phyloP scores from a whole-genome alignment of 2,797 vertebrate genomes.

The Momotus momota region DNA sequence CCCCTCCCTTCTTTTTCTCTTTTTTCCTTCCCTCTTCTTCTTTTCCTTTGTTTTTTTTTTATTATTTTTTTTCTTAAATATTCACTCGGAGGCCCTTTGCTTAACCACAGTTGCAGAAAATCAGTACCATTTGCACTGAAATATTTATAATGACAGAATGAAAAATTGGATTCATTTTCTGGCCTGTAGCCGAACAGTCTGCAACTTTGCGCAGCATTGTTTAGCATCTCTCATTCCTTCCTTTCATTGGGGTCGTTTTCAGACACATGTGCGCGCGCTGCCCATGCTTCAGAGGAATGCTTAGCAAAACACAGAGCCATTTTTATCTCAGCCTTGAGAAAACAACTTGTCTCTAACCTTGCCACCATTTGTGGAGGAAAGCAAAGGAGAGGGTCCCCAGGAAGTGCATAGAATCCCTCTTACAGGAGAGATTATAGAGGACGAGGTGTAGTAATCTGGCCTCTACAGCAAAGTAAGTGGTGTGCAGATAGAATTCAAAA shows the following conservation, averaged over 20 bases:
- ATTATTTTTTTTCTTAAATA: slow-evolving; percentile 67
- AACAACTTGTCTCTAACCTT: slow-evolving; percentile 42
- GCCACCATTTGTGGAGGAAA: not conserved
- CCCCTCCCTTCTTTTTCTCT: slow-evolving; percentile 27
- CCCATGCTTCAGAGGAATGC: slow-evolving; percentile 68
- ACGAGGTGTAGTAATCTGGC: slow-evolving; percentile 28
- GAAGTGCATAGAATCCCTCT: not conserved
- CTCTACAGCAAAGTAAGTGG: not conserved
- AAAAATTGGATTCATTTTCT: slow-evolving; percentile 89
- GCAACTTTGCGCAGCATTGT: slow-evolving; percentile 81
- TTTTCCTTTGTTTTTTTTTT: not conserved
- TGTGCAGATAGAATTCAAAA: not conserved
- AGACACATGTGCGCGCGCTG: not conserved
- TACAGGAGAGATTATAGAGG: slow-evolving; percentile 19
- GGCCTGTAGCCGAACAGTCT: slow-evolving; percentile 85
- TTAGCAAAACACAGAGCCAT: slow-evolving; percentile 66
- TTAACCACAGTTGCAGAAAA: slow-evolving; percentile 88
- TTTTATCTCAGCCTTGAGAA: slow-evolving; percentile 54
- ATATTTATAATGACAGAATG: slow-evolving; percentile 90
- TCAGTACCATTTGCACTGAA: slow-evolving; percentile 87
- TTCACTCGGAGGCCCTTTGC: slow-evolving; percentile 83
- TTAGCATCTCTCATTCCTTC: slow-evolving; percentile 77
- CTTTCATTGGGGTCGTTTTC: slow-evolving; percentile 70
- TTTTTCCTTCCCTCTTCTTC: slow-evolving; percentile 3
- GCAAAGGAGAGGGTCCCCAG: not conserved